Evolutionary conservation across 2,113 vertebrate genomes (phyloP).

Genomic region (Clinocottus analis): DNA sequence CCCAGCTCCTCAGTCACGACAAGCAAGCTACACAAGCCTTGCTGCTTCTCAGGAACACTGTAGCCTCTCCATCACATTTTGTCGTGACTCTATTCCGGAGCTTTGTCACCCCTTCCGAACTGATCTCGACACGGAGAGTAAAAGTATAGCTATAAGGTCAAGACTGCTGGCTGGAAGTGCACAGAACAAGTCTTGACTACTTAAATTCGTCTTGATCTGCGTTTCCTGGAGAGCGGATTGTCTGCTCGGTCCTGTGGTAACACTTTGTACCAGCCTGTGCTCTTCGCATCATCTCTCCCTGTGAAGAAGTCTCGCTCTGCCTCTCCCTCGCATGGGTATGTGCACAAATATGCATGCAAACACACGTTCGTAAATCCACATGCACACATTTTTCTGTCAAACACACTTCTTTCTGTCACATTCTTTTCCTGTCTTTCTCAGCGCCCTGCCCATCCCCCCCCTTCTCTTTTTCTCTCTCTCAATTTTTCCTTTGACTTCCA

Average conservation of each 20-base stretch:
- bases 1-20: not conserved
- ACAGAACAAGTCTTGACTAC: conserved; percentile 76
- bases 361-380: conserved; percentile 53
- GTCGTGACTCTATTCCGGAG: conserved; percentile 37
- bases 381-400: conserved; percentile 47
- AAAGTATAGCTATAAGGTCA: conserved; percentile 66
- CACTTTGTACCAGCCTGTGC: conserved; percentile 71
- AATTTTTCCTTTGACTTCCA: conserved; percentile 75
- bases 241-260: conserved; percentile 72
- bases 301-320: conserved; percentile 57
- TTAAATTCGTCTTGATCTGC: conserved; percentile 82
- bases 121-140: conserved; percentile 67
- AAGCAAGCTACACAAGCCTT: conserved; percentile 8
- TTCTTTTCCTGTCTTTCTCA: conserved; percentile 47
- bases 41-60: conserved; percentile 12
- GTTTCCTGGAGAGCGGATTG: conserved; percentile 82
- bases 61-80: conserved; percentile 19
- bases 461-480: conserved; percentile 49
- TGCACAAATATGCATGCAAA: conserved; percentile 51
- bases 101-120: conserved; percentile 61
- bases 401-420: conserved; percentile 37
- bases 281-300: conserved; percentile 69
- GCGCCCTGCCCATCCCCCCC: not conserved
- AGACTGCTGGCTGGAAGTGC: conserved; percentile 65
- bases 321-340: conserved; percentile 28